Evolutionary conservation across 1,140 invertebrate species (phyloP).

Genomic region (Drosophila novamexicana): DNA sequence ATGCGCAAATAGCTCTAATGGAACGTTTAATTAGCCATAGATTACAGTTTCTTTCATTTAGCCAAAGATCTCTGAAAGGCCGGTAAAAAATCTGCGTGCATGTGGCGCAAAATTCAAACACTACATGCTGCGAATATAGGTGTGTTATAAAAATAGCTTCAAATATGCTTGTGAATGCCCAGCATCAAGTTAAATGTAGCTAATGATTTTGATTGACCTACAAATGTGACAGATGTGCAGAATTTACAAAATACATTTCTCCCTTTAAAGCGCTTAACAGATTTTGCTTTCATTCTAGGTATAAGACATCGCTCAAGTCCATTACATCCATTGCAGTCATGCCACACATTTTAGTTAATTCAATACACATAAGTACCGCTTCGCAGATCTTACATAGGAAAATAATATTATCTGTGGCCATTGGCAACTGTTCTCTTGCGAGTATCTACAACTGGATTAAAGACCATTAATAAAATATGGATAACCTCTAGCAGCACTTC

Average conservation of each 20-base stretch:
- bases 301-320: conserved; percentile 1
- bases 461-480: conserved; percentile 53
- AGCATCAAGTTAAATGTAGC: conserved; percentile 28
- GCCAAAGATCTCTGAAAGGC: conserved; percentile 6
- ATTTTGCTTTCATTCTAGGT: background rate
- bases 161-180: conserved; percentile 33
- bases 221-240: conserved; percentile 5
- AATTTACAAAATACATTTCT: background rate
- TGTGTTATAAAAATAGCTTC: conserved; percentile 48
- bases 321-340: background rate
- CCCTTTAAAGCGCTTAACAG: background rate
- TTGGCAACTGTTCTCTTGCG: background rate
- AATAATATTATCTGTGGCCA: background rate
- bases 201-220: conserved; percentile 54
- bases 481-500: conserved; percentile 48
- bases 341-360: conserved; percentile 24
- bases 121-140: conserved; percentile 42
- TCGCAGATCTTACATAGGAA: conserved; percentile 4
- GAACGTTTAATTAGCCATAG: conserved; percentile 68
- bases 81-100: conserved; percentile 38
- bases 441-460: conserved; percentile 25
- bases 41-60: conserved; percentile 59
- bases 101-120: conserved; percentile 21
- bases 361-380: conserved; percentile 28
- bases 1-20: conserved; percentile 63